Percentiles rank a stretch among this genome's conserved stretches.
Conservation (phyloP, 2,113 vertebrate species). For the Neolamprologus tretocephalus region DNA sequence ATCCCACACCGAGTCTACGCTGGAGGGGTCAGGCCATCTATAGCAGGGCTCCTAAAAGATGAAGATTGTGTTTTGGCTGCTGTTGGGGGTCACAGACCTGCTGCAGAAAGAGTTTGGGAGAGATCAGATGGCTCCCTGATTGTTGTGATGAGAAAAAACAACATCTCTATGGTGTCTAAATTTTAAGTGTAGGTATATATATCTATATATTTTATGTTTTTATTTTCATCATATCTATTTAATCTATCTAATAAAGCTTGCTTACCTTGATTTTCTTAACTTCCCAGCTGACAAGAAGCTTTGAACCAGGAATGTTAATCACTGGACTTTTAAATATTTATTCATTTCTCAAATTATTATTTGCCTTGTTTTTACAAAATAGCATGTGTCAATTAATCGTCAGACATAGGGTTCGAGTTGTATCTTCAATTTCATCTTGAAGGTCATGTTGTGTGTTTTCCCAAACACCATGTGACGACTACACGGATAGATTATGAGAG, state of each 20-base stretch:
- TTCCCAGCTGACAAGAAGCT: not conserved
- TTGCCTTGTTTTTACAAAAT: not conserved
- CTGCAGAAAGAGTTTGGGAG: not conserved
- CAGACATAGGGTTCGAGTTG: accelerated
- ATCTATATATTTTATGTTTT: not conserved
- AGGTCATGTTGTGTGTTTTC: not conserved
- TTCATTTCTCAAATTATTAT: not conserved
- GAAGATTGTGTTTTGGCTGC: not conserved
- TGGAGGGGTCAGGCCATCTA: not conserved
- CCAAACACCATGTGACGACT: not conserved
- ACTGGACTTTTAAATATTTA: not conserved
- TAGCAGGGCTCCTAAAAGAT: not conserved
- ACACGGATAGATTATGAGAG: not conserved
- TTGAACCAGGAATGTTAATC: not conserved
- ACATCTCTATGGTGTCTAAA: not conserved
- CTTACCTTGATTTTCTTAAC: not conserved
- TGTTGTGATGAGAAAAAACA: not conserved
- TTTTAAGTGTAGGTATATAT: not conserved
- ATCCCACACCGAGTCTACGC: not conserved
- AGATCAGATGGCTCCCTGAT: not conserved
- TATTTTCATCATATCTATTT: not conserved
- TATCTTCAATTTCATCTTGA: not conserved
- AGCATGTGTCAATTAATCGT: not conserved
- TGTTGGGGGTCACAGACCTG: not conserved
- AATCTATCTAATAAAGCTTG: not conserved